phyloP scores from a whole-genome alignment of 1,140 invertebrate species.

The Microplitis demolitor region DNA sequence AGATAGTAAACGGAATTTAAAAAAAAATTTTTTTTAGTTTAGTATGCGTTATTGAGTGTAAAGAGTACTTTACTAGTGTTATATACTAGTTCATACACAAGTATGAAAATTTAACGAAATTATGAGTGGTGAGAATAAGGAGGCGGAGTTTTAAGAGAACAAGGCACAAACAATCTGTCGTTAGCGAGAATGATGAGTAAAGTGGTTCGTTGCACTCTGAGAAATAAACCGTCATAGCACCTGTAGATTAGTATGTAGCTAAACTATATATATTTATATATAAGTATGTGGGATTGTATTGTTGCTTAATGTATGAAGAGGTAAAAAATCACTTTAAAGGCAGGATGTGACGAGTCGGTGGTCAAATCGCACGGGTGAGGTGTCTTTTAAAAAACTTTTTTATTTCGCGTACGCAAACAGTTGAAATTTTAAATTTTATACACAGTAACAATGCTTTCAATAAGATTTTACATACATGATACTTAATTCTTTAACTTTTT shows the following conservation, averaged over 20 bases:
- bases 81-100: not conserved
- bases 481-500: not conserved
- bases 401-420: not conserved
- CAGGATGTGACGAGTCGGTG: slow-evolving; percentile 39
- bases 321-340: not conserved
- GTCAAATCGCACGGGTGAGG: slow-evolving; percentile 29
- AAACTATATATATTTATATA: not conserved
- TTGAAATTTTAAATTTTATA: too few relatives aligned
- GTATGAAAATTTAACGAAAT: not conserved
- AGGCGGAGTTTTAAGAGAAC: slow-evolving; percentile 10
- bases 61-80: not conserved
- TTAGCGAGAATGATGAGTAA: slow-evolving; percentile 24
- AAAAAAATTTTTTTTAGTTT: too few relatives aligned
- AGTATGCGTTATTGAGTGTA: not conserved
- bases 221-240: not conserved
- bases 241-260: not conserved
- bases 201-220: slow-evolving; percentile 33
- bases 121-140: slow-evolving; percentile 19
- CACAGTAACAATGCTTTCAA: not conserved
- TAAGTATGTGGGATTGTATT: too few relatives aligned
- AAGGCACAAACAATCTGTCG: slow-evolving; percentile 23
- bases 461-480: too few relatives aligned
- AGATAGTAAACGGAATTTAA: not conserved
- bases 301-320: too few relatives aligned
- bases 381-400: slow-evolving; percentile 17